phyloP scores from a whole-genome alignment of 2,797 vertebrate species.

The Pygocentrus nattereri region DNA sequence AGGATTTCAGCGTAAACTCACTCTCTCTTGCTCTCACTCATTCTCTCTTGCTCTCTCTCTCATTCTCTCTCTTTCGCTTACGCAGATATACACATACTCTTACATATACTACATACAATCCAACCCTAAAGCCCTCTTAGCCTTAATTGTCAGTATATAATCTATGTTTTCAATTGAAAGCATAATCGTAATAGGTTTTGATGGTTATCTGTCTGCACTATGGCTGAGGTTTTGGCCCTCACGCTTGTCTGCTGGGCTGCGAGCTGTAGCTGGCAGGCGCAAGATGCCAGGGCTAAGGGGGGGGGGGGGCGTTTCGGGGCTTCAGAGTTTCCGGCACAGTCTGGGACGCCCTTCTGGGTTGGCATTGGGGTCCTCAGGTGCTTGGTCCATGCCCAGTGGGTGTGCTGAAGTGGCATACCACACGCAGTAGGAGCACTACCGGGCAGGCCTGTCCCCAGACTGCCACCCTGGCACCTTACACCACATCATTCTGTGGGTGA shows the following conservation, averaged over 20 bases:
- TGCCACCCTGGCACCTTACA: conserved; percentile 60
- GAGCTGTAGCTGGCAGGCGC: conserved; percentile 67
- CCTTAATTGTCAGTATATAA: conserved; percentile 75
- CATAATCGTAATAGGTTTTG: conserved; percentile 76
- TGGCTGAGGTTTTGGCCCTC: conserved; percentile 61
- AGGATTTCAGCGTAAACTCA: conserved; percentile 61
- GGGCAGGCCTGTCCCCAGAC: conserved; percentile 66
- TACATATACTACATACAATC: conserved; percentile 57
- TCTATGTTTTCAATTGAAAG: conserved; percentile 77
- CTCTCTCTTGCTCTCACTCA: conserved; percentile 11
- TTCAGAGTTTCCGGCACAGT: conserved; percentile 66
- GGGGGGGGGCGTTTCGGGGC: conserved; percentile 42
- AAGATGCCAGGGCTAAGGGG: conserved; percentile 50
- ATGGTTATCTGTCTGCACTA: conserved; percentile 70
- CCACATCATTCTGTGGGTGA: conserved; percentile 63
- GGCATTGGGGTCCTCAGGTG: conserved; percentile 66
- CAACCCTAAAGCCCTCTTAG: conserved; percentile 63
- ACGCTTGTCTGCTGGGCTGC: conserved; percentile 55
- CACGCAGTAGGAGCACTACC: conserved; percentile 62
- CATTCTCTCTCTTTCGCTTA: background rate
- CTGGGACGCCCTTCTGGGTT: conserved; percentile 64
- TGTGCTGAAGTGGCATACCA: conserved; percentile 63
- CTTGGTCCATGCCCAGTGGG: conserved; percentile 60
- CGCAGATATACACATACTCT: conserved; percentile 36
- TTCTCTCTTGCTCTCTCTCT: conserved; percentile 23